Evolutionary conservation across 2,113 vertebrate genomes (phyloP), one percentile per base, ranked within the genome.

Genomic region (Rhinopomastus cyanomelas): DNA sequence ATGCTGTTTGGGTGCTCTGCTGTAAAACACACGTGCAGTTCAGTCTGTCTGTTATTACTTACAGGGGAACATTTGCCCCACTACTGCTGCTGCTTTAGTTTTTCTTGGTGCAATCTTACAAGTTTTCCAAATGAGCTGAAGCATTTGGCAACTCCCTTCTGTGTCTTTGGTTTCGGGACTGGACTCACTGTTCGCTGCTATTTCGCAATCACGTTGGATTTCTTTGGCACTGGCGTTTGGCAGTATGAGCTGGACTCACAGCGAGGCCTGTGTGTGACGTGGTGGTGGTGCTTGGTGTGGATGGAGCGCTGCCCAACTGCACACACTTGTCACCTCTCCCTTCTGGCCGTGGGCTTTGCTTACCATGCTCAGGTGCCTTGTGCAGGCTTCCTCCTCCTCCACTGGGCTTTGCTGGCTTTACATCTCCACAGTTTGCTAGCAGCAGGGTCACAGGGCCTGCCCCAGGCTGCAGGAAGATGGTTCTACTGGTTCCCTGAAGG

Each of bases 1-100:
- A 5, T 23, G 27, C 44, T 23, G 17, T 10, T 20, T 27, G 29
- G 51, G 12, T 48, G 1, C 32, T 32, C 9, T 32, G 26, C 37
- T 13, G 1, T 14, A 10, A 20, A 64, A 37, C 8, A 17, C 0
- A 0, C 3, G 8, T 2, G 49, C 65, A 17, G 2, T 3, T 51
- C 87, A 34, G 13, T 8, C n/a, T 27, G 17, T 22, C 68, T 2
- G 12, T 4, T 5, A 34, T 4, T 16, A 12, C 21, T 12, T 16
- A 11, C 5, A 12, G 1, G 3, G 34, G 8, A 14, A 25, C 2
- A 72, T 39, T 25, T 72, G 15, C 67, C 60, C 67, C 71, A 15
- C 9, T 17, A 15, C 8, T 46, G 39, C 22, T 57, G 12, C 39
- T 27, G 36, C 59, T 82, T 76, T 56, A 19, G 18, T 46, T 73